Conservation (phyloP, 2,888 invertebrate species). For the Thera obeliscata region DNA sequence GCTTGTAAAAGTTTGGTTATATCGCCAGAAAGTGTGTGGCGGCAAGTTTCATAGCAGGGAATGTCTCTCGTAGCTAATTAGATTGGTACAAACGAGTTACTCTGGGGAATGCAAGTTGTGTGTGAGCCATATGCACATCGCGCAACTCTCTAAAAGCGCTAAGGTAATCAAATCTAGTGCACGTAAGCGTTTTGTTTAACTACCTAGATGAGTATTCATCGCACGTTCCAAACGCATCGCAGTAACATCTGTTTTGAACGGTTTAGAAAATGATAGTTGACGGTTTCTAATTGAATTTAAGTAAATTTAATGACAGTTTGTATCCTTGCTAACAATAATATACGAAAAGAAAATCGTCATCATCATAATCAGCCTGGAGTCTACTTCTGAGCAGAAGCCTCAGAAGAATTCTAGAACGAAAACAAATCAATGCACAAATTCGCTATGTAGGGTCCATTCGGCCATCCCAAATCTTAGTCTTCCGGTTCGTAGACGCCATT, state of each 20-base stretch:
- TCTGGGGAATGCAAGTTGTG: constrained; percentile 43
- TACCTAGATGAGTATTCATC: constrained; percentile 26
- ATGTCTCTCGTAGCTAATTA: constrained; percentile 69
- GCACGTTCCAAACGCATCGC: constrained; percentile 22
- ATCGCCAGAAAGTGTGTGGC: constrained; percentile 62
- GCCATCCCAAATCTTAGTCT: too few species aligned
- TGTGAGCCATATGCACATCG: constrained; percentile 44
- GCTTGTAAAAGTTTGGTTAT: constrained; percentile 65
- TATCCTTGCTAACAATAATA: too few species aligned
- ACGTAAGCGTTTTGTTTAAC: constrained; percentile 29
- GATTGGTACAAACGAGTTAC: constrained; percentile 61
- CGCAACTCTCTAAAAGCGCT: constrained; percentile 43
- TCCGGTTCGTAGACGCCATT: too few species aligned
- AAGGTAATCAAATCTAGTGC: constrained; percentile 45
- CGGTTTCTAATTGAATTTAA: too few species aligned
- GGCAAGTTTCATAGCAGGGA: constrained; percentile 61
- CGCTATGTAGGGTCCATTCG: too few species aligned
- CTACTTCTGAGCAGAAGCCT: too few species aligned
- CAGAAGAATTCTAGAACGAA: too few species aligned
- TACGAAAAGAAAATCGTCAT: too few species aligned
- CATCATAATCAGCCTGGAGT: too few species aligned
- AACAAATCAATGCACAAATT: too few species aligned
- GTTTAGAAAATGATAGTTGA: neutral
- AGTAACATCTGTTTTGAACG: neutral
- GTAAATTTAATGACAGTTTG: too few species aligned